These are phyloP conservation scores for Drosophila navojoa DNA, from an alignment of 1,140 invertebrate species.

Conservation along the genomic window DNA sequence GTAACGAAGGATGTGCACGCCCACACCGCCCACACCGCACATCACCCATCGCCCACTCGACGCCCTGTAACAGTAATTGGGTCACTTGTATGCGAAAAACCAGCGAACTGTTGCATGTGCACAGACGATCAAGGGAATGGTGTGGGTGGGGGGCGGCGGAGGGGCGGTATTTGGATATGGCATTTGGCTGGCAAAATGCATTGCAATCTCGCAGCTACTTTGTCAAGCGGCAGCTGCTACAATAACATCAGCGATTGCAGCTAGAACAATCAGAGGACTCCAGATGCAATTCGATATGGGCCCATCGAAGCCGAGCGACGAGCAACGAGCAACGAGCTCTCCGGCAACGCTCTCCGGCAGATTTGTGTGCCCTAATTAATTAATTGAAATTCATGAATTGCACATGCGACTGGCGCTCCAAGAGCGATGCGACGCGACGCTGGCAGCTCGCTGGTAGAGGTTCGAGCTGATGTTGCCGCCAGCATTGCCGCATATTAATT, in stretches of 20 bases:
- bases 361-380: slow-evolving; percentile 79
- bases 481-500: slow-evolving; percentile 73
- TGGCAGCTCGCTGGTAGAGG: not conserved
- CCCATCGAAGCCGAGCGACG: no score
- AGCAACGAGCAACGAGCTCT: no score
- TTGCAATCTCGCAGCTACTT: slow-evolving; percentile 80
- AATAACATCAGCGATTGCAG: slow-evolving; percentile 32
- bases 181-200: slow-evolving; percentile 53
- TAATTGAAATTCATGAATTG: slow-evolving; percentile 82
- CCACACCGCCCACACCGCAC: not conserved
- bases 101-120: slow-evolving; percentile 78
- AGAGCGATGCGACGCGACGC: slow-evolving; percentile 38
- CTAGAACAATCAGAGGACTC: slow-evolving; percentile 46
- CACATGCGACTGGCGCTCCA: slow-evolving; percentile 73
- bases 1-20: slow-evolving; percentile 57
- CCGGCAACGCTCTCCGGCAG: slow-evolving; percentile 17
- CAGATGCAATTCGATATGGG: slow-evolving; percentile 60
- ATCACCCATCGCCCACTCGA: no score
- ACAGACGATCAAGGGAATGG: slow-evolving; percentile 50
- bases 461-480: slow-evolving; percentile 20
- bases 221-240: slow-evolving; percentile 72
- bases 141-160: slow-evolving; percentile 1
- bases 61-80: slow-evolving; percentile 54
- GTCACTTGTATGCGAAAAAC: slow-evolving; percentile 80
- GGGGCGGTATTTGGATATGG: not conserved